Evolutionary conservation across 1,140 invertebrate species (phyloP), one percentile per base, ranked within the genome.

Genomic region (Drosophila parvula): DNA sequence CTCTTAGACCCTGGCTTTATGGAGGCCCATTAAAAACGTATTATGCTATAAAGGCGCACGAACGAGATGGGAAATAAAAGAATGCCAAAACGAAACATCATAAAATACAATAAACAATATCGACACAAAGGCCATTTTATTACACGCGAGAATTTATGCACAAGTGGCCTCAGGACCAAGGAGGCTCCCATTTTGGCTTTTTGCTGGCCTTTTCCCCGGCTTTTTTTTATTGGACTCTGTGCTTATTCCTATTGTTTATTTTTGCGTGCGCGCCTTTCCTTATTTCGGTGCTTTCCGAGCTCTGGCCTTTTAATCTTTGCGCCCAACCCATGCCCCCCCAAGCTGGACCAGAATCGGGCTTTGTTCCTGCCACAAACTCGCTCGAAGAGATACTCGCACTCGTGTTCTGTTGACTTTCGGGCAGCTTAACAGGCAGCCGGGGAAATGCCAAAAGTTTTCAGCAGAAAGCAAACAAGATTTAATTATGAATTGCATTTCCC

Each of bases 81-180:
- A 48, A 79, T 32, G 36, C 9, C 63, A 55, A 63, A 60, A 59
- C 62, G 51, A 59, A 78, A 67, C 47, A 62, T 71, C 70, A 86
- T 88, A 69, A 86, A 88, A 79, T 79, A 86, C 83, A 82, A 79
- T 73, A 76, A 60, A 76, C 74, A 86, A 82, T 78, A 83, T 89
- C 71, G 73, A 70, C 79, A 86, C 76, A 86, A 88, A 79, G 48
- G 79, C 71, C 63, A 83, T 86, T 86, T 86, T 86, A 86, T 83
- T 83, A 71, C 83, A 88, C 51, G 64, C 67, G 57, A 56, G 60
- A 73, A 82, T 88, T 79, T 86, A 74, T 88, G 76, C 73, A 38
- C 63, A 71, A 86, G 71, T 67, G 48, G 63, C 59, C 55, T 34
- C 27, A 73, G 67, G 40, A 62, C 48, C 50, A 47, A 41, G 61